Base-by-base conservation (phyloP, 1,140 invertebrate genomes). In the Ostrea edulis region DNA sequence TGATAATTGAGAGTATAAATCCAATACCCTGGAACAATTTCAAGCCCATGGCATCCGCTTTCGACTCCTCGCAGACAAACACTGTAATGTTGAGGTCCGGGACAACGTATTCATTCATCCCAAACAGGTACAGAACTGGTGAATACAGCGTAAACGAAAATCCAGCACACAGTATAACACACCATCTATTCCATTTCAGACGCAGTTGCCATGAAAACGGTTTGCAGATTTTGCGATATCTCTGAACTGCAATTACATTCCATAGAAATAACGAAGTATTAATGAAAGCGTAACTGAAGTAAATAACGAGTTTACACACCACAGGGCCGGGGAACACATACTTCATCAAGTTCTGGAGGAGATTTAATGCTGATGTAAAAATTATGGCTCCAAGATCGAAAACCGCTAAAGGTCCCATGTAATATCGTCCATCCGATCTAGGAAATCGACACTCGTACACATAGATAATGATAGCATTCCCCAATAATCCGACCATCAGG, bases 241-340 rank as follows among this genome's bases (percentile, higher is more conserved):
- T 29, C 29, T 77, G 68, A 25, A 77, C 22, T 0, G 68, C 68
- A 77, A 77, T 77, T 29, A 77, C 68, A 25, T 25, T 77, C 68
- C 68, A 77, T 29, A 77, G 68, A 77, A 77, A 77, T 9, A 77
- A 77, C 0, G 68, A 77, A 29, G 25, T 77, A 35, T 77, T 77
- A 35, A 77, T 77, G 25, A 77, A 77, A 29, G 68, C 25, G 25
- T 77, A 35, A 35, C 68, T 77, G 25, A 77, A 25, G 29, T 29
- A 77, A 12, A 29, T 29, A 25, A 77, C 25, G 29, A 22, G 12
- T 25, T 77, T 77, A 77, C 68, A 77, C 8, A 77, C 29, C 11
- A 35, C 14, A 29, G 1, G 22, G 25, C 68, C 68, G 25, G 68
- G 68, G 3, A 77, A 77, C 22, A 29, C 29, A 3, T 29, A 77